phyloP scores from a whole-genome alignment of 2,113 vertebrate genomes.

The Microcebus griseorufus region DNA sequence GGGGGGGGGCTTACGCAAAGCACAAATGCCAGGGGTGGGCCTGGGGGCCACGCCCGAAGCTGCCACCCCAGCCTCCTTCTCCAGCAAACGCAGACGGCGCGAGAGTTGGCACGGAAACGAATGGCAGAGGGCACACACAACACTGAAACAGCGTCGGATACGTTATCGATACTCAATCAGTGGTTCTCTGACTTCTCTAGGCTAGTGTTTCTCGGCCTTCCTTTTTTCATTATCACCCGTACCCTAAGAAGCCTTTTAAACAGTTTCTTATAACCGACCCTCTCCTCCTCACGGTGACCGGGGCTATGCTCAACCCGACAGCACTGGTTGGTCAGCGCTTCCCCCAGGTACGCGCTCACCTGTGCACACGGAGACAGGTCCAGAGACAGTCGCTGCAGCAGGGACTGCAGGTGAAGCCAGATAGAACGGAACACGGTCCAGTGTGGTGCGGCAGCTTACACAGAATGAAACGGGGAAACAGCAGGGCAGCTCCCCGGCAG shows the following conservation, averaged over 20 bases:
- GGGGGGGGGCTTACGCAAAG: background rate
- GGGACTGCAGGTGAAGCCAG: background rate
- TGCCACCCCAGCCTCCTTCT: background rate
- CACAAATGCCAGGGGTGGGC: background rate
- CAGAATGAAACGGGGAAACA: background rate
- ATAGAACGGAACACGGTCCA: background rate
- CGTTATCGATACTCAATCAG: accelerated
- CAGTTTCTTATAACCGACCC: background rate
- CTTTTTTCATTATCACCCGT: background rate
- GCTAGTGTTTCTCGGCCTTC: background rate
- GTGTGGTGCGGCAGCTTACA: background rate
- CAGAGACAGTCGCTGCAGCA: background rate
- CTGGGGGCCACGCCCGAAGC: background rate
- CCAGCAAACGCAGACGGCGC: background rate
- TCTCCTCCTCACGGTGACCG: background rate
- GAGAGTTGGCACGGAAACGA: background rate
- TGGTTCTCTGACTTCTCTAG: background rate
- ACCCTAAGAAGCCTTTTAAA: background rate
- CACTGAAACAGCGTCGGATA: background rate
- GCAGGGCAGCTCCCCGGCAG: background rate
- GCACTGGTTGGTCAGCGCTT: background rate
- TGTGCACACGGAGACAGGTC: background rate
- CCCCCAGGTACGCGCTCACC: background rate
- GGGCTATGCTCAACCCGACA: background rate
- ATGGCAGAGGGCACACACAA: accelerated